Evolutionary conservation across 2,888 invertebrate species (phyloP).

Genomic region (Synergus gifuensis): DNA sequence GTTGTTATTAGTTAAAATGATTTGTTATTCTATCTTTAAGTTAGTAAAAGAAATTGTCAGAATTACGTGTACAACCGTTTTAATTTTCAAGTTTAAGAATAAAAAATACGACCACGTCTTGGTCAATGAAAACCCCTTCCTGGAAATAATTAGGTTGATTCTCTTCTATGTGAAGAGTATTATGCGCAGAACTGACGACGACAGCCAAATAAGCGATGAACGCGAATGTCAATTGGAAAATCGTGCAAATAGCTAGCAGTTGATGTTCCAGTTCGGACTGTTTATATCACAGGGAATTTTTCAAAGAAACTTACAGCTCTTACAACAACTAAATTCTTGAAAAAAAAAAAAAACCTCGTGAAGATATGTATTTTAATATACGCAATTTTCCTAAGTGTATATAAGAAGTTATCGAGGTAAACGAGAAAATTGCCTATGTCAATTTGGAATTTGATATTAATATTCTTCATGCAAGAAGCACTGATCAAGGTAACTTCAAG

Average conservation of each 20-base stretch:
- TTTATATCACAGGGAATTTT: background rate
- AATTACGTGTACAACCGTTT: background rate
- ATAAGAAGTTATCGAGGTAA: background rate
- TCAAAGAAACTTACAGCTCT: background rate
- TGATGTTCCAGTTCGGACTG: constrained; percentile 38
- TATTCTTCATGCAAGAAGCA: background rate
- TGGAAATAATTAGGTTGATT: constrained; percentile 27
- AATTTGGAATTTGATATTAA: constrained; percentile 3
- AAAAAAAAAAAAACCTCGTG: background rate
- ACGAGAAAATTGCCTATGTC: background rate
- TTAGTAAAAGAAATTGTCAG: background rate
- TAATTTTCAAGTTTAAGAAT: background rate
- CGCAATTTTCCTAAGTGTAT: background rate
- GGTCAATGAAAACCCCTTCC: constrained; percentile 32
- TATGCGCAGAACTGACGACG: constrained; percentile 13
- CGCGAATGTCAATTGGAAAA: constrained; percentile 73
- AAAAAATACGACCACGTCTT: background rate
- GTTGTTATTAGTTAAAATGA: background rate
- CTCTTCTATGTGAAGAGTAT: constrained; percentile 20
- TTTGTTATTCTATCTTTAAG: background rate
- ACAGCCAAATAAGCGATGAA: constrained; percentile 42
- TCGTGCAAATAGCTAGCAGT: constrained; percentile 67
- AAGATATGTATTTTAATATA: background rate
- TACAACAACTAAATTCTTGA: background rate
- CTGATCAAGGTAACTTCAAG: background rate